Conservation (phyloP, 2,113 vertebrate genomes). For the Neofelis nebulosa region DNA sequence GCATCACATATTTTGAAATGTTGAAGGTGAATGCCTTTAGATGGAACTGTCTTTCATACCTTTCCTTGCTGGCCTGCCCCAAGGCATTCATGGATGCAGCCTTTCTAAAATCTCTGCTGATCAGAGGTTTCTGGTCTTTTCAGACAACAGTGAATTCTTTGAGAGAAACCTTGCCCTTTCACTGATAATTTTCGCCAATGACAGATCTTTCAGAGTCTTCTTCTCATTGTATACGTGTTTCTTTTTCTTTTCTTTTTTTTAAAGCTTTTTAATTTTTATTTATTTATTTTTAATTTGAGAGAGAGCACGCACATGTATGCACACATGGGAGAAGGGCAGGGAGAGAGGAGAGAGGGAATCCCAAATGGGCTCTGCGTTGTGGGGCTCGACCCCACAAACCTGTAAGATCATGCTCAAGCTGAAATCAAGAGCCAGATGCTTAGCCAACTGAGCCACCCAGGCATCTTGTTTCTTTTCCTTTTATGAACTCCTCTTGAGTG, state of each 20-base stretch:
- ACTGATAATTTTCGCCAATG: neutral
- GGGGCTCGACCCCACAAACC: too few relatives aligned
- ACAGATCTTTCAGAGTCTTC: neutral
- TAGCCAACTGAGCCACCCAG: too few relatives aligned
- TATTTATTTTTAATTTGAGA: too few relatives aligned
- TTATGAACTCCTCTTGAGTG: neutral
- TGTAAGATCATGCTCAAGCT: too few relatives aligned
- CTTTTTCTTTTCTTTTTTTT: neutral
- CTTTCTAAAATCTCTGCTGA: neutral
- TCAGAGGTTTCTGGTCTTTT: conserved; percentile 54
- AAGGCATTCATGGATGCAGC: neutral
- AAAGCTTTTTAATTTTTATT: too few relatives aligned
- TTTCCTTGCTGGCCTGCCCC: neutral
- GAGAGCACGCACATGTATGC: too few relatives aligned
- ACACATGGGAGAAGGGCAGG: too few relatives aligned
- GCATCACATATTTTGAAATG: neutral
- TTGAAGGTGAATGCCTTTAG: neutral
- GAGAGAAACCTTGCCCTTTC: neutral
- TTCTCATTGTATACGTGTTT: neutral
- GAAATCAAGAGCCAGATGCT: too few relatives aligned
- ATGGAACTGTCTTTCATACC: neutral
- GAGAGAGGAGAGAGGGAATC: too few relatives aligned
- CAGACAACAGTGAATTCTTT: neutral
- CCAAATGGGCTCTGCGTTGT: too few relatives aligned
- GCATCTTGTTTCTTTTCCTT: neutral